Evolutionary conservation across 2,797 vertebrate species (phyloP), one percentile per base, ranked within the genome.

Genomic region (Lagocephalus sceleratus): DNA sequence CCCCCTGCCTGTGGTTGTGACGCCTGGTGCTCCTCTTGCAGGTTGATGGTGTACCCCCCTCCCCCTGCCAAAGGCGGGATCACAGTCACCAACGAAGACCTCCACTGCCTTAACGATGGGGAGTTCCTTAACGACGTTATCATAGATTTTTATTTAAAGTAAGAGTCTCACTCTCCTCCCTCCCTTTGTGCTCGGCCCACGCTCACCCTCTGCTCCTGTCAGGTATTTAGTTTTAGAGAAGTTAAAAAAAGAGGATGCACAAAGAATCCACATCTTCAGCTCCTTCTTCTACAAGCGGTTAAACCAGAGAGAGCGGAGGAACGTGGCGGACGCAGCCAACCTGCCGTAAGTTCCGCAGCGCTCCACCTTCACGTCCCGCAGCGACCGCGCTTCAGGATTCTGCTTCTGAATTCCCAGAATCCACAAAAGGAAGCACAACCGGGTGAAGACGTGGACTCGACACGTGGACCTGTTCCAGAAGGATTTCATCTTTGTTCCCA

Each of bases 111-210:
- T 76, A 97, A 91, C 52, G 94, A 98, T 60, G 96, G 96, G 68
- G 97, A 99, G 63, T 99, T 99, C 90, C 92, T 99, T 38, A 99
- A 99, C 54, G 97, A 99, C 60, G 97, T 99, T 71, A 99, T 99
- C 84, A 95, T 99, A 81, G 97, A 99, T 90, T 99, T 99, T 89
- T 99, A 99, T 93, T 94, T 99, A 87, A 99, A 98, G 96, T 98
- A 78, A 94, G 95, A 88, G 32, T 15, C 14, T 5, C 5, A 5
- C 44, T 32, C 35, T 15, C 39, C 1, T 23, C 44, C 5, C 12
- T 15, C 16, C 1, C 21, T 5, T 41, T 3, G 1, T 16, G 16
- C 5, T 5, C 17, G 40, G 6, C 0, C 40, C 10, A 17, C 10
- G 40, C 32, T 26, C 5, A 2, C 3, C 1, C n/a, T 6, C 6